Evolutionary conservation across 2,797 vertebrate genomes (phyloP), one percentile per base, ranked within the genome.

Genomic region (Cryptoprocta ferox): DNA sequence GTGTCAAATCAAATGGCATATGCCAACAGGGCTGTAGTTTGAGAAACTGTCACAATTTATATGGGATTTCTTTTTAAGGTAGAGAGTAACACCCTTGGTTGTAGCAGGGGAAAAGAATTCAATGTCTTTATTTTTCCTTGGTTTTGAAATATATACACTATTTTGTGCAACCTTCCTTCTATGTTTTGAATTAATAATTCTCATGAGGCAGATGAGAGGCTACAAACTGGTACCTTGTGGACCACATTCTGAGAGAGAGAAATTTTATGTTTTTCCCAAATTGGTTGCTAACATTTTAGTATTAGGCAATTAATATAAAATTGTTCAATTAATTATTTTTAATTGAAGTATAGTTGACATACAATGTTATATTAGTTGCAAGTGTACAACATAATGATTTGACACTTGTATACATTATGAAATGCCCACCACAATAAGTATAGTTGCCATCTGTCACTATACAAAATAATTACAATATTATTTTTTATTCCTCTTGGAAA

Each of bases 1-100:
- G 84, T 97, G 96, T 90, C 95, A 71, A 95, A 87, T 93, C 66
- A 95, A 97, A 95, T 83, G 91, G n/a, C 89, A 66, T 61, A 18
- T 76, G 79, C 93, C 94, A 85, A 61, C 37, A 59, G 50, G 59
- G 32, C 65, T 97, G 93, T 97, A 91, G 87, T 75, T 65, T 94
- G 93, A 94, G 94, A 96, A 94, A 94, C 86, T 93, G 95, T 96
- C 95, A 94, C 81, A 81, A 50, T 12, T 78, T 91, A 63, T 35
- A 37, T 24, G 80, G 53, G n/a, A 70, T 95, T 93, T 96, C 94
- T 68, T 93, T 87, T 91, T 61, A 82, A 39, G 16, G 21, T 71
- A 48, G 39, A 65, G 61, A 37, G 21, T 85, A 88, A 70, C 78
- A 53, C 4, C 1, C 6, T 84, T 79, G 45, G 35, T 35, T 87